Conservation (phyloP, 2,797 vertebrate species). For the Melanotaenia boesemani region DNA sequence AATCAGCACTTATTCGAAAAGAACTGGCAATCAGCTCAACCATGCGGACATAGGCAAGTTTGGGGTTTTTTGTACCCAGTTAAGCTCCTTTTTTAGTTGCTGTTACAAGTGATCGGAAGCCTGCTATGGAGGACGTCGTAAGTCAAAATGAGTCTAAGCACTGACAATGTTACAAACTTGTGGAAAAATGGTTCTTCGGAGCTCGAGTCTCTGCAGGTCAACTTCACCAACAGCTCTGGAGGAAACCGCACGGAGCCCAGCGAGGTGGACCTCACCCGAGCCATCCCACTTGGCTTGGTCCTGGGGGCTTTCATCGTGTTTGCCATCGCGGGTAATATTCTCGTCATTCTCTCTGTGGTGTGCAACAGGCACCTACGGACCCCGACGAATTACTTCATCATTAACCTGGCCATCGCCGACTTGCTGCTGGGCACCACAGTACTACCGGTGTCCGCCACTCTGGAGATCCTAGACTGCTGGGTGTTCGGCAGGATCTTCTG, state of each 20-base stretch:
- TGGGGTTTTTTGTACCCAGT: conserved; percentile 13
- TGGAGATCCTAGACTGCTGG: conserved; percentile 93
- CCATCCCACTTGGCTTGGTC: conserved; percentile 90
- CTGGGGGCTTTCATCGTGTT: conserved; percentile 95
- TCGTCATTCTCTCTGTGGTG: conserved; percentile 96
- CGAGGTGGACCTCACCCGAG: conserved; percentile 87
- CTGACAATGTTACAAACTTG: conserved; percentile 85
- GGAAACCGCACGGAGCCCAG: conserved; percentile 75
- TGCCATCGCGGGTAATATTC: conserved; percentile 95
- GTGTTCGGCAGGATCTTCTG: conserved; percentile 95
- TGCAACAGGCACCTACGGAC: conserved; percentile 97
- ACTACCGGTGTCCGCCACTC: conserved; percentile 93
- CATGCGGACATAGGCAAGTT: conserved; percentile 30
- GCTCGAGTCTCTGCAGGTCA: conserved; percentile 69
- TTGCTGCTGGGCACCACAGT: conserved; percentile 94
- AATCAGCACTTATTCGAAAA: conserved; percentile 19
- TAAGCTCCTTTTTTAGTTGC: conserved; percentile 51
- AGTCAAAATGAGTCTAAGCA: conserved; percentile 91
- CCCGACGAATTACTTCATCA: conserved; percentile 97
- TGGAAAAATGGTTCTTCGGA: conserved; percentile 86
- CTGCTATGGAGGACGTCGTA: conserved; percentile 90
- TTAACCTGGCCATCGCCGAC: conserved; percentile 97
- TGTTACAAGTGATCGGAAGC: conserved; percentile 55
- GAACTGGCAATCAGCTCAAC: not conserved
- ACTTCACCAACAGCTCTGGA: conserved; percentile 84